Evolutionary conservation across 2,888 invertebrate species (phyloP), one percentile per base, ranked within the genome.

Genomic region (Diarsia brunnea): DNA sequence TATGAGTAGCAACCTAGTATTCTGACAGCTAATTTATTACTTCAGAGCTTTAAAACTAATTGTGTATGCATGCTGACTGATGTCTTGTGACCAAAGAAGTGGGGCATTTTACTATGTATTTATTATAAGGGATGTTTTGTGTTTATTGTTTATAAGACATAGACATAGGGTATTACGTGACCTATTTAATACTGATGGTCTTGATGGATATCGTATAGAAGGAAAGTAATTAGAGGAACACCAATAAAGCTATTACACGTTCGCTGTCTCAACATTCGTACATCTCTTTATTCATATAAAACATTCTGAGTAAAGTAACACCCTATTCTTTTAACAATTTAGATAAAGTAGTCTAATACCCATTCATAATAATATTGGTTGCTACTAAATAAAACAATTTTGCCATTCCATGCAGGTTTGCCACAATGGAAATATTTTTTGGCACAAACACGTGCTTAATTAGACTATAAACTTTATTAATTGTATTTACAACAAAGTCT

Each of bases 401-500:
- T 66, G 74, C 55, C 75, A 72, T 51, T 72, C 47, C 71, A 77
- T 53, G 67, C 69, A 64, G 60, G 51, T 49, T 65, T 53, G 70
- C 75, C 84, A 73, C 81, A 69, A 38, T 74, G 61, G 80, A 79
- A 71, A 58, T 70, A 67, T 61, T 73, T 73, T 87, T 90, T 88
- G 88, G 88, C 90, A 90, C 90, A 88, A 82, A 90, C 81, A 89
- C 90, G 95, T 95, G 95, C 95, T 94, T 93, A 81, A 93, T 75
- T 87, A 89, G 87, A 86, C 86, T 88, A 87, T 87, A 86, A 88
- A 91, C 87, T 84, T 87, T 88, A 88, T 82, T 82, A 87, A 90
- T 88, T 92, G 91, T 93, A 94, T 93, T 92, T 93, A 95, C 92
- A 93, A 91, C 88, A 90, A 95, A 94, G 92, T 93, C 92, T 90